Conservation (phyloP, 2,888 invertebrate species). For the Diplolepis rosae region DNA sequence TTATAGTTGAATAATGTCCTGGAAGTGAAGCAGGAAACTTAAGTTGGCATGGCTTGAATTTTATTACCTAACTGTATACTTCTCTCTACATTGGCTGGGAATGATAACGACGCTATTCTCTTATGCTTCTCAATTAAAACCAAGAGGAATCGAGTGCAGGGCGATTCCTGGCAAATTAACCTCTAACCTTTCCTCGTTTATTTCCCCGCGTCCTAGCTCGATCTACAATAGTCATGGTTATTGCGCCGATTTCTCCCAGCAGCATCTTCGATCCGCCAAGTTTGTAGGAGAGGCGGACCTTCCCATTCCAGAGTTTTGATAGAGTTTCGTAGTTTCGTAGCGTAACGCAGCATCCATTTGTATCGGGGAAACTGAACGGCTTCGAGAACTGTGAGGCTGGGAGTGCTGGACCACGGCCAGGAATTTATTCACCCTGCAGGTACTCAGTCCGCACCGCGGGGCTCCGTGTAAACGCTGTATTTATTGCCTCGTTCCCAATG, state of each 20-base stretch:
- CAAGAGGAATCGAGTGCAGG: slow-evolving; percentile 3
- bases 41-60: slow-evolving; percentile 10
- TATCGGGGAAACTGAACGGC: slow-evolving; percentile 57
- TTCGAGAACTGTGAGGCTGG: slow-evolving; percentile 50
- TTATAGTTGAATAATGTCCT: neutral
- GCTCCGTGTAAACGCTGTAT: slow-evolving; percentile 61
- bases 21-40: slow-evolving; percentile 11
- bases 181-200: slow-evolving; percentile 34
- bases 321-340: slow-evolving; percentile 55
- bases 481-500: slow-evolving; percentile 64
- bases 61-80: slow-evolving; percentile 14
- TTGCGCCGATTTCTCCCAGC: slow-evolving; percentile 34
- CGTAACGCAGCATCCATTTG: slow-evolving; percentile 57
- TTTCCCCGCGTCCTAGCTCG: neutral
- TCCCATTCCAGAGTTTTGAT: slow-evolving; percentile 41
- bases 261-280: slow-evolving; percentile 41
- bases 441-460: slow-evolving; percentile 40
- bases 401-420: slow-evolving; percentile 65
- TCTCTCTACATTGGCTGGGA: neutral
- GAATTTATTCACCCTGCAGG: slow-evolving; percentile 63
- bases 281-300: slow-evolving; percentile 42
- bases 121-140: slow-evolving; percentile 25
- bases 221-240: slow-evolving; percentile 47
- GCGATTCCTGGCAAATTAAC: slow-evolving; percentile 40
- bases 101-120: slow-evolving; percentile 24